Conservation (phyloP, 2,113 vertebrate genomes). For the Onychorhynchus coronatus region DNA sequence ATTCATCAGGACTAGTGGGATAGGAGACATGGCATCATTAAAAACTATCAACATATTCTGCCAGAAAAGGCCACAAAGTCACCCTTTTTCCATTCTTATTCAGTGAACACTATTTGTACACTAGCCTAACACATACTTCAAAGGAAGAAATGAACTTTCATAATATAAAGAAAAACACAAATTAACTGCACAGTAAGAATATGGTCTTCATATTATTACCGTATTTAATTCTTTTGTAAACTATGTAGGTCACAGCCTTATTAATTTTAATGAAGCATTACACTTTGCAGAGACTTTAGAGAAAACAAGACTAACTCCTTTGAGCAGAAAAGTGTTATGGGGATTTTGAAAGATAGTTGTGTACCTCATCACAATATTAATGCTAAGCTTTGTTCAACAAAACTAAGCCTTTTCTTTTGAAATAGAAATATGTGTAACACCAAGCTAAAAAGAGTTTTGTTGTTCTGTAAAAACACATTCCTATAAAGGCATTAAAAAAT, state of each 20-base stretch:
- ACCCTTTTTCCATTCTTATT: background rate
- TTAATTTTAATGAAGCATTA: conserved; percentile 63
- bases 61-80: background rate
- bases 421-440: background rate
- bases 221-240: conserved; percentile 45
- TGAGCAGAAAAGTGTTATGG: conserved; percentile 33
- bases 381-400: conserved; percentile 9
- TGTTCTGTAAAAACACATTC: background rate
- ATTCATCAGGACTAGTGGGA: background rate
- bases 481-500: background rate
- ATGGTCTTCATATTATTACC: conserved; percentile 12
- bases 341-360: conserved; percentile 3
- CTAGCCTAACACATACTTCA: conserved; percentile 6
- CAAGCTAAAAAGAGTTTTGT: background rate
- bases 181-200: conserved; percentile 23
- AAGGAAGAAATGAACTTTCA: background rate
- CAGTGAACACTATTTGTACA: background rate
- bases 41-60: background rate
- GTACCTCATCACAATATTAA: conserved; percentile 36
- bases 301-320: conserved; percentile 39
- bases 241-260: conserved; percentile 40
- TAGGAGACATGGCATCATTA: background rate
- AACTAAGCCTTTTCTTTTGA: conserved; percentile 41
- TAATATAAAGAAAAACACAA: conserved; percentile 16
- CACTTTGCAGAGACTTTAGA: conserved; percentile 38